Evolutionary conservation across 1,140 invertebrate species (phyloP), one percentile per base, ranked within the genome.

Genomic region (Phymorhynchus buccinoides): DNA sequence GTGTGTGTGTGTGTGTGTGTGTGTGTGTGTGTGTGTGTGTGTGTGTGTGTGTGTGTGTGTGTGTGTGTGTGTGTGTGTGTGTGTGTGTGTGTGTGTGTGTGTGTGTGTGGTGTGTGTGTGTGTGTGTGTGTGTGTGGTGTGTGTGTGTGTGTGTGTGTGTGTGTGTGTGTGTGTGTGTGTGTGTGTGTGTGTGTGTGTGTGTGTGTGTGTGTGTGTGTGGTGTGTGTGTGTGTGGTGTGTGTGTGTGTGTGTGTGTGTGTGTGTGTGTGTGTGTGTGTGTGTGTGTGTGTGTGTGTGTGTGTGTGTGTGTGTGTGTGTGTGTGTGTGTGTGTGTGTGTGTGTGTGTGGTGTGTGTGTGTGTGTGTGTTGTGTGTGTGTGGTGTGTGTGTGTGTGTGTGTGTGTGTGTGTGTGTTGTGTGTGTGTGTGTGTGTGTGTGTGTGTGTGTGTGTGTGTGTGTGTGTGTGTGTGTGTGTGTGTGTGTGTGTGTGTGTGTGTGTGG

Each of bases 331-430:
- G 7, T 68, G 66, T 27, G 66, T 68, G 27, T 27, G 66, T 27
- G 66, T 68, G 66, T 68, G 66, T 68, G 66, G 27, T 68, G 66
- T 68, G 66, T 68, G 66, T 68, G 66, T 68, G 66, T 68, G 66
- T 68, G 66, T 68, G 66, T 68, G 66, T 32, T n/a, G n/a, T n/a
- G n/a, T n/a, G n/a, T n/a, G n/a, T n/a, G n/a, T n/a, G n/a, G 66
- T n/a, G 66, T n/a, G 66, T n/a, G 66, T n/a, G 66, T n/a, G 66
- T n/a, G 66, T n/a, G 66, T n/a, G 32, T 68, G 66, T 68, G 66
- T 56, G 66, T 68, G 66, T 68, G 66, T 68, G 66, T 68, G 32
- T 68, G 66, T n/a, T 68, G 66, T 68, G 66, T 68, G 66, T 68
- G 66, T 27, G 66, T 68, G 66, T 27, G 66, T 27, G 66, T 27